Percentiles rank a stretch among this genome's conserved stretches.
Conservation (phyloP, 2,888 invertebrate genomes). For the Cerceris ruficornis region DNA sequence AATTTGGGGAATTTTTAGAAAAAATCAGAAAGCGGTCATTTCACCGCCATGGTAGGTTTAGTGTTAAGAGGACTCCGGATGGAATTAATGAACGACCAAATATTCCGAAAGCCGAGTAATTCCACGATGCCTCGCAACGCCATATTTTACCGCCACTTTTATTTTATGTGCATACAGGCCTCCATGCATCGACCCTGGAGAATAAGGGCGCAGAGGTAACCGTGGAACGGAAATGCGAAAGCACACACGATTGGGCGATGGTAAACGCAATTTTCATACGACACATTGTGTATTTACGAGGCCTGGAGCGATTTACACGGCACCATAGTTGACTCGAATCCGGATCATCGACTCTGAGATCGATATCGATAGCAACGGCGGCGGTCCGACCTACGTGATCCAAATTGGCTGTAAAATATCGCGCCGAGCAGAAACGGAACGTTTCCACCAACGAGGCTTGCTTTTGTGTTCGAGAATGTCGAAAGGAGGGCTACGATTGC, state of each 20-base stretch:
- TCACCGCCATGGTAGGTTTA: too few species aligned
- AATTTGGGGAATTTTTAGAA: too few species aligned
- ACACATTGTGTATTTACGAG: conserved; percentile 26
- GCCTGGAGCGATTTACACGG: conserved; percentile 22
- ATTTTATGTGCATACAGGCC: too few species aligned
- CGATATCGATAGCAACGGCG: conserved; percentile 9
- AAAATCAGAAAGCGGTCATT: too few species aligned
- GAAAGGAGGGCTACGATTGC: neutral
- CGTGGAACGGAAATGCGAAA: conserved; percentile 18
- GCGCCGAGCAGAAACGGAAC: neutral
- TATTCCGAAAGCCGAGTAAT: too few species aligned
- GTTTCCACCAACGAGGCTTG: conserved; percentile 7
- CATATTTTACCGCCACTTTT: too few species aligned
- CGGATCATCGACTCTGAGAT: conserved; percentile 10
- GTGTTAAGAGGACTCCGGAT: too few species aligned
- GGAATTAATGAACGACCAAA: too few species aligned
- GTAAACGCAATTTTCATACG: conserved; percentile 12
- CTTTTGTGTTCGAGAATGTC: neutral
- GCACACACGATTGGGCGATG: neutral
- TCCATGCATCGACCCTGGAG: neutral
- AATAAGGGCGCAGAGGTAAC: neutral
- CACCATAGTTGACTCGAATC: conserved; percentile 6
- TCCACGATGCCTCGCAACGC: too few species aligned
- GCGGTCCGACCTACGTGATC: conserved; percentile 6
- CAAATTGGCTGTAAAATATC: conserved; percentile 42